These are phyloP conservation scores for Dascillus cervinus DNA, from an alignment of 2,888 invertebrate species.

Conservation along the genomic window DNA sequence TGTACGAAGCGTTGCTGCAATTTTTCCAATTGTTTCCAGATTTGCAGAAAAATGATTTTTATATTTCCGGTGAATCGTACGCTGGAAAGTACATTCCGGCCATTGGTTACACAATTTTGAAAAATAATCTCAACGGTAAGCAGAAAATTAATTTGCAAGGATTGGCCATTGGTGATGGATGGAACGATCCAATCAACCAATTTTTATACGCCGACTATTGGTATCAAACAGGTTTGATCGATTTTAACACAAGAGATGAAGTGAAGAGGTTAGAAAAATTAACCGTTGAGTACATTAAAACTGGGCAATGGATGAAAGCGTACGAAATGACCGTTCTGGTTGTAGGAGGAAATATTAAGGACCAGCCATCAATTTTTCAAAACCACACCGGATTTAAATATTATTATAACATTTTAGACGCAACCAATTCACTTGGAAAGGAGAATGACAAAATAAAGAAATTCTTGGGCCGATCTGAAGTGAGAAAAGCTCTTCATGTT, in stretches of 20 bases:
- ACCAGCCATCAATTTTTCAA: conserved; percentile 28
- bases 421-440: neutral
- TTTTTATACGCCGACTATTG: conserved; percentile 46
- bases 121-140: conserved; percentile 35
- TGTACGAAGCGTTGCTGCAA: no score
- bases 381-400: conserved; percentile 14
- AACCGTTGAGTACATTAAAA: conserved; percentile 23
- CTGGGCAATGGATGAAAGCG: conserved; percentile 26
- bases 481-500: conserved; percentile 8
- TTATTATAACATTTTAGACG: conserved; percentile 14
- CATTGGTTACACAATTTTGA: conserved; percentile 47
- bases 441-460: no score
- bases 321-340: conserved; percentile 27
- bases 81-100: conserved; percentile 51
- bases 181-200: conserved; percentile 47
- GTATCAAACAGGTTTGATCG: conserved; percentile 46
- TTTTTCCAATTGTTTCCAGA: conserved; percentile 51
- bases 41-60: conserved; percentile 48
- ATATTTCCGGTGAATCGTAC: conserved; percentile 56
- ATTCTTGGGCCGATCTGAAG: conserved; percentile 1
- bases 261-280: conserved; percentile 21
- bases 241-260: conserved; percentile 19
- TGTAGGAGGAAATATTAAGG: conserved; percentile 1
- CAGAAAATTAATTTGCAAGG: conserved; percentile 44
- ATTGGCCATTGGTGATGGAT: conserved; percentile 48